phyloP scores from a whole-genome alignment of 2,113 vertebrate genomes.

The Ctenomys sociabilis region DNA sequence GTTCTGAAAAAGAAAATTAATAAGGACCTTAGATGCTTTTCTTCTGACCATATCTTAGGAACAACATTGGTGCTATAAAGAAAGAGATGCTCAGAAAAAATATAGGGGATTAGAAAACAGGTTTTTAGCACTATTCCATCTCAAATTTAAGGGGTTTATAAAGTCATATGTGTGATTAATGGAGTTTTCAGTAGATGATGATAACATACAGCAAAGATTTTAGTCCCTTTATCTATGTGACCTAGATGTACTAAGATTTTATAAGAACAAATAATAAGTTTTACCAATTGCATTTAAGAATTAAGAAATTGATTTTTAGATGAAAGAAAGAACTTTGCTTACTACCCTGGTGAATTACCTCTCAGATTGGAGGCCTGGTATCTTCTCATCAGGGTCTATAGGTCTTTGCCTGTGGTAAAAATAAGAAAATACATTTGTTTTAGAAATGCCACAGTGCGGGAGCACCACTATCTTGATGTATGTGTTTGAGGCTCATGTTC shows the following conservation, averaged over 20 bases:
- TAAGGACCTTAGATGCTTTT: not conserved
- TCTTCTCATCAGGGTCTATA: not conserved
- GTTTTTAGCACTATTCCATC: not conserved
- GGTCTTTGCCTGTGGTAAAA: not conserved
- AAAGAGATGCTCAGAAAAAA: not conserved
- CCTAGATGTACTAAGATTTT: not conserved
- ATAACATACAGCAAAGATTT: not conserved
- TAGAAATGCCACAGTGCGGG: not conserved
- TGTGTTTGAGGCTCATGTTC: not conserved
- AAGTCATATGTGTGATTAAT: not conserved
- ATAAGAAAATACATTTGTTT: slow-evolving; percentile 22
- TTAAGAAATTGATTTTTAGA: not conserved
- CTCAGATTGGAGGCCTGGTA: not conserved
- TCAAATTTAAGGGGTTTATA: not conserved
- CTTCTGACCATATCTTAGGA: not conserved
- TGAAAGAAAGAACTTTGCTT: not conserved
- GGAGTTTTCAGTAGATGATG: not conserved
- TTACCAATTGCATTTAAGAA: not conserved
- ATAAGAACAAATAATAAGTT: slow-evolving; percentile 1
- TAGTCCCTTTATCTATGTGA: not conserved
- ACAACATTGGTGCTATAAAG: not conserved
- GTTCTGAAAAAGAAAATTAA: too few species aligned
- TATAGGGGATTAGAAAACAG: not conserved
- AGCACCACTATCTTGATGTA: not conserved
- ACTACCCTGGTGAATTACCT: not conserved